phyloP scores from a whole-genome alignment of 2,113 vertebrate genomes.

The Triplophysa rosa region DNA sequence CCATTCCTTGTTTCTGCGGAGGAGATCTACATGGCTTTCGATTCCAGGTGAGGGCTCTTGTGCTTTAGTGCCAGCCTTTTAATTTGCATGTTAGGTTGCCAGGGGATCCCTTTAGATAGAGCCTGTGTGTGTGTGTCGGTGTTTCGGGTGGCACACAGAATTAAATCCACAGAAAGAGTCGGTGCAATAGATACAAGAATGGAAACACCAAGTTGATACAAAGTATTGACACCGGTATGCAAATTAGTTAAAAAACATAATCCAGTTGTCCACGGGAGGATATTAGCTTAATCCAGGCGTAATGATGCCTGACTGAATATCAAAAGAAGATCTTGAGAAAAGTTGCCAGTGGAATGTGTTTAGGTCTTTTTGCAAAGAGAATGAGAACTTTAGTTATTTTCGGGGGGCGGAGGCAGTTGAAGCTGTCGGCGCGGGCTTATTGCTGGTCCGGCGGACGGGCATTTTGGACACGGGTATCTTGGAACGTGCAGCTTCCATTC shows the following conservation, averaged over 20 bases:
- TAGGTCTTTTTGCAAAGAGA: constrained; percentile 14
- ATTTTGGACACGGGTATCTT: constrained; percentile 97
- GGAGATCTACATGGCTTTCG: constrained; percentile 43
- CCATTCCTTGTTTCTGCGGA: constrained; percentile 12
- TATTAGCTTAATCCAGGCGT: constrained; percentile 1
- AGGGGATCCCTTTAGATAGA: constrained; percentile 22
- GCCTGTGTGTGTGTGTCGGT: neutral
- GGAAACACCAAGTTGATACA: constrained; percentile 26
- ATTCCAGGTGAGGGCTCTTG: constrained; percentile 65
- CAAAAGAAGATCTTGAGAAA: constrained; percentile 32
- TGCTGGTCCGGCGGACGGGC: constrained; percentile 84
- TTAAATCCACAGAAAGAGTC: constrained; percentile 26
- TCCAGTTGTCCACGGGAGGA: constrained; percentile 27
- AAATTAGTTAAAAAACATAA: constrained; percentile 19
- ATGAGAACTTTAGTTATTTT: constrained; percentile 51
- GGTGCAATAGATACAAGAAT: constrained; percentile 27
- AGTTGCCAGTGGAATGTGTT: constrained; percentile 30
- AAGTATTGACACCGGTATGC: constrained; percentile 5
- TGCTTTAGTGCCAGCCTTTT: constrained; percentile 63
- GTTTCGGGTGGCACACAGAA: constrained; percentile 6
- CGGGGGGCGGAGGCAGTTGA: constrained; percentile 49
- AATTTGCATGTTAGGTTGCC: constrained; percentile 45
- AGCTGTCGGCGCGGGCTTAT: constrained; percentile 74
- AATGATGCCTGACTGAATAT: constrained; percentile 9
- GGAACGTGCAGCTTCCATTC: constrained; percentile 84